Percentiles rank a stretch among this genome's conserved stretches.
Conservation (phyloP, 1,140 invertebrate species). For the Zaprionus nigranus region DNA sequence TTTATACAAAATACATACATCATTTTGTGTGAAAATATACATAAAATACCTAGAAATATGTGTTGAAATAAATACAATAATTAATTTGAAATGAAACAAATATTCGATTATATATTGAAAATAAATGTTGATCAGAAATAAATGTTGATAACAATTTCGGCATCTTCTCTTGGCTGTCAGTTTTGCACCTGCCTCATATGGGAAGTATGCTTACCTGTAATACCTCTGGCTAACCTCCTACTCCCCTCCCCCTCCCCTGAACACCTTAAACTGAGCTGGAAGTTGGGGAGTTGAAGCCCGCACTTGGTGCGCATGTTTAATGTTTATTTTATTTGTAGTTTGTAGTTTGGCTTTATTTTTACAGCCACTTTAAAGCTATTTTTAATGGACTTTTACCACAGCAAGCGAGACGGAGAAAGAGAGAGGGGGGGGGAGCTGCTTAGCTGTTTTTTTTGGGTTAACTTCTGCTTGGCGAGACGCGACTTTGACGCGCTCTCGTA, state of each 20-base stretch:
- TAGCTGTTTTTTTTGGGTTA: slow-evolving; percentile 29
- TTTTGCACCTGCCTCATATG: too few relatives aligned
- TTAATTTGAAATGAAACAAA: too few relatives aligned
- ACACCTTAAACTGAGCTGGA: background rate
- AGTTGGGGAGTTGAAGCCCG: slow-evolving; percentile 49
- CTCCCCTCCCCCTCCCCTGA: background rate
- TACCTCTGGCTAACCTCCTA: background rate
- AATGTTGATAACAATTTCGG: too few relatives aligned
- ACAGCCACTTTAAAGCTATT: slow-evolving; percentile 74
- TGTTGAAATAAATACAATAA: too few relatives aligned
- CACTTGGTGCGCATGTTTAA: slow-evolving; percentile 65
- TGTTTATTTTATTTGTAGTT: slow-evolving; percentile 71
- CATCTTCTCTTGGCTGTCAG: too few relatives aligned
- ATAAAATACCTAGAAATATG: too few relatives aligned
- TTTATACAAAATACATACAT: too few relatives aligned
- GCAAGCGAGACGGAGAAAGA: background rate
- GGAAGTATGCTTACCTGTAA: slow-evolving; percentile 16
- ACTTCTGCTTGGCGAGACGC: slow-evolving; percentile 24
- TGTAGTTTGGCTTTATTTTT: slow-evolving; percentile 70
- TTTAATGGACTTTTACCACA: slow-evolving; percentile 71
- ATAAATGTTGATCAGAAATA: too few relatives aligned
- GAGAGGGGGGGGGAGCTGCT: background rate
- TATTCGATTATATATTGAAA: too few relatives aligned
- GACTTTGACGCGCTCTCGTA: slow-evolving; percentile 53
- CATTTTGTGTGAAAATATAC: too few relatives aligned